Conservation (phyloP, 2,797 vertebrate species). For the Uromys caudimaculatus region DNA sequence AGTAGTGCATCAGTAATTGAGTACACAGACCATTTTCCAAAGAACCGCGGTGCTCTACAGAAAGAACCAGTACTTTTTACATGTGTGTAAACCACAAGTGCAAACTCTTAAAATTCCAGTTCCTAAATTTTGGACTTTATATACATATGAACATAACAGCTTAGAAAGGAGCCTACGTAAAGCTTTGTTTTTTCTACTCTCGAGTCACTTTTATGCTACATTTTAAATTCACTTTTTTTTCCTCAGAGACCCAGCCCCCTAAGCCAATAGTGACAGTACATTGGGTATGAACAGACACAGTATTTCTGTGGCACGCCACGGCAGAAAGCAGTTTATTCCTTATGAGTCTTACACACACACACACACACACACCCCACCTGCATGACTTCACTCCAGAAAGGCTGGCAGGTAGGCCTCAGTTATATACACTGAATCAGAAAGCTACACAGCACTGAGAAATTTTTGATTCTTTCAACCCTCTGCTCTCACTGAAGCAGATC, state of each 20-base stretch:
- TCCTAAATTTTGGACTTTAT: background rate
- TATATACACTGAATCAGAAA: background rate
- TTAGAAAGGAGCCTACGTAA: background rate
- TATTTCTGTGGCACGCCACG: background rate
- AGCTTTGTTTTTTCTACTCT: constrained; percentile 6
- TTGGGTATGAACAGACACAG: background rate
- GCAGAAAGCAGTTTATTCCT: background rate
- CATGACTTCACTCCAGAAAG: background rate
- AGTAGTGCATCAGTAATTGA: background rate
- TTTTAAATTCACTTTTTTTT: constrained; percentile 40
- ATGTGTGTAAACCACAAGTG: background rate
- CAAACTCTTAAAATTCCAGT: background rate
- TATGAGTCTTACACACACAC: background rate
- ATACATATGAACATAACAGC: background rate
- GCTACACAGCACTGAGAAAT: background rate
- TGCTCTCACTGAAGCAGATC: background rate
- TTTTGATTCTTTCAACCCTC: background rate
- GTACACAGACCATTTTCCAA: background rate
- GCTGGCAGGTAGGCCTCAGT: background rate
- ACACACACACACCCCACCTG: background rate
- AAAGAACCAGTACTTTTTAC: background rate
- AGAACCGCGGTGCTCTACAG: background rate
- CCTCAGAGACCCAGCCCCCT: background rate
- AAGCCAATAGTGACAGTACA: background rate
- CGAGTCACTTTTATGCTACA: background rate